Evolutionary conservation across 2,113 vertebrate species (phyloP), one percentile per base, ranked within the genome.

Genomic region (Xenus cinereus): DNA sequence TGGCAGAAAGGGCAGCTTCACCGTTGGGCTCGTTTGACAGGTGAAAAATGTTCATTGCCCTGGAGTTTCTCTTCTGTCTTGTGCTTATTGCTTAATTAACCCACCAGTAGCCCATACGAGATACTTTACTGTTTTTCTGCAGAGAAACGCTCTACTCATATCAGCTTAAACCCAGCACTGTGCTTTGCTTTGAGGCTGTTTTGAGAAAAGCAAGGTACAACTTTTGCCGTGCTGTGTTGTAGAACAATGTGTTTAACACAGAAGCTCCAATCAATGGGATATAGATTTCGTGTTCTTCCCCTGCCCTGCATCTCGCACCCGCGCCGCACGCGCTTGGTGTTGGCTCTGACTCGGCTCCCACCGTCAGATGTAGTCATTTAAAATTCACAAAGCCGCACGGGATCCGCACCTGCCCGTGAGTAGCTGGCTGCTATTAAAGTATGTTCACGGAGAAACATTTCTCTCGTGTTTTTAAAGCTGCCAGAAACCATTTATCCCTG

Each of bases 21-120:
- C 54, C 22, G 6, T 50, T 11, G 1, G 11, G 6, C 8, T 8
- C 23, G 1, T 32, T 51, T 2, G 0, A 5, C 41, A 21, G 48
- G 15, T 45, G 57, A 56, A 17, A 57, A 76, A 37, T 4, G 4
- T 15, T 60, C 19, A 28, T 56, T 69, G 87, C 12, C 39, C 15
- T 14, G 8, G 63, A 66, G 24, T 35, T 80, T 53, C 84, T 81
- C 69, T 10, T 57, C 78, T 57, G 39, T 20, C 15, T 46, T 41
- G 33, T 50, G 7, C 7, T 43, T 19, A 12, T 19, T 14, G 30
- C 48, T 67, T 53, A 48, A 73, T 73, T 53, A 46, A 57, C 57
- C 16, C 33, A 9, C 37, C 2, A 3, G 2, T 35, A 50, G 50
- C n/a, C 57, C 32, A 2, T 14, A 11, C 7, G 60, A 59, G 67